These are phyloP conservation scores for Stichodactyla helianthus DNA, from an alignment of 64 coral and sea anemone species.

Conservation along the genomic window DNA sequence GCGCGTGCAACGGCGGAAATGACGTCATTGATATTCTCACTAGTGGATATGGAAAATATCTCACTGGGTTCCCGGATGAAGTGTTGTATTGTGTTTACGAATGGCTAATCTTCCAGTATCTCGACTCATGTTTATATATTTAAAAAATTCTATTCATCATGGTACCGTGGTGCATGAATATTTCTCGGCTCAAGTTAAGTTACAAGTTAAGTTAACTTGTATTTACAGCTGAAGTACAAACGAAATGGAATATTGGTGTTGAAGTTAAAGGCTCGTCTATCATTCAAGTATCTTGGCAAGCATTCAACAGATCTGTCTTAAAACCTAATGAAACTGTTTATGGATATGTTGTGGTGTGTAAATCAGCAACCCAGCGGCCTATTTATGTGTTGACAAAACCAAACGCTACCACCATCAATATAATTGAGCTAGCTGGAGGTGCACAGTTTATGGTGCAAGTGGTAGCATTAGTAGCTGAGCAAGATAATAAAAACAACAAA, in stretches of 20 bases:
- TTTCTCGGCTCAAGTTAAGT: too few relatives aligned
- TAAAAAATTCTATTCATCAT: too few relatives aligned
- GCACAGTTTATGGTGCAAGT: background rate
- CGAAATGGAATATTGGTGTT: background rate
- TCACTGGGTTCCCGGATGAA: too few relatives aligned
- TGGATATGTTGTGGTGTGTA: constrained; percentile 2
- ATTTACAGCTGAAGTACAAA: background rate
- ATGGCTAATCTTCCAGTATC: too few relatives aligned
- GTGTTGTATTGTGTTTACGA: too few relatives aligned
- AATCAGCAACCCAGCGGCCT: background rate
- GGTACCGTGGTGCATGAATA: too few relatives aligned
- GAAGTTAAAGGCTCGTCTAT: background rate
- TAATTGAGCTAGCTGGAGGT: background rate
- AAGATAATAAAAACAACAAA: too few relatives aligned
- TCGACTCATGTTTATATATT: too few relatives aligned
- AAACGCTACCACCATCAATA: background rate
- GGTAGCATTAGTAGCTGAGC: background rate
- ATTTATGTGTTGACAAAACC: background rate
- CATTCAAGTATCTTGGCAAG: background rate
- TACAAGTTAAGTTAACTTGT: background rate
- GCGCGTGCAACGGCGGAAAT: too few relatives aligned
- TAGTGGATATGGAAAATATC: too few relatives aligned
- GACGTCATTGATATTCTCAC: too few relatives aligned
- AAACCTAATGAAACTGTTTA: background rate
- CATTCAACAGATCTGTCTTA: background rate